Base-by-base conservation (phyloP, 2,888 invertebrate species). In the Ganaspis brasiliensis region DNA sequence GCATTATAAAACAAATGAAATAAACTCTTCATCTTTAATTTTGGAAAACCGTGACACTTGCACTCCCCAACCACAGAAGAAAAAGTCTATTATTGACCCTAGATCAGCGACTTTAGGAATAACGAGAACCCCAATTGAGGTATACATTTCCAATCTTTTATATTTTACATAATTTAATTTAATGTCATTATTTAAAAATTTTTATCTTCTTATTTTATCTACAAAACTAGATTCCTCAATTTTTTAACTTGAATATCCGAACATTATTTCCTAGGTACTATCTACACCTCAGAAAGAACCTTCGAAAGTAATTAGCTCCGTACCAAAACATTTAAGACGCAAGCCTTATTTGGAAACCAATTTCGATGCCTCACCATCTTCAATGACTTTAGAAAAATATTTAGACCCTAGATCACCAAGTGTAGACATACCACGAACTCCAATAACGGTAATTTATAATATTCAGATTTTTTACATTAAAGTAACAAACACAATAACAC, bases 341-440 rank as follows among this genome's bases (percentile, higher is more conserved):
- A 88, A 87, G 75, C 82, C 82, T 37, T 90, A 87, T 75, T 83
- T 90, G 55, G 90, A 90, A 82, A 90, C 90, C 1, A 85, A 90
- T 81, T 79, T 90, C 21, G 90, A 90, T 78, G 67, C 75, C 24
- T 80, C 85, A 1, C 79, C 85, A 63, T 81, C 84, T 31, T 74
- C 76, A 1, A 35, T 82, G 3, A 82, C 85, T 5, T 84, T 85
- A 0, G 84, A 76, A 19, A 85, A 83, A 81, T 35, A 14, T 14
- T 16, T 80, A 45, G 79, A 80, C 45, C 83, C 85, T n/a, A 77
- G 83, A 67, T 81, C 81, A 6, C 80, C 83, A 5, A 83, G 85
- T 67, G 61, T 73, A 52, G 19, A 35, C 72, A 63, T 81, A 19
- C 81, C 81, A 31, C 74, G 84, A 24, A 83, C 85, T 31, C 84